phyloP scores from a whole-genome alignment of 35 echinoderm and acorn worm species.

The Heliocidaris tuberculata region DNA sequence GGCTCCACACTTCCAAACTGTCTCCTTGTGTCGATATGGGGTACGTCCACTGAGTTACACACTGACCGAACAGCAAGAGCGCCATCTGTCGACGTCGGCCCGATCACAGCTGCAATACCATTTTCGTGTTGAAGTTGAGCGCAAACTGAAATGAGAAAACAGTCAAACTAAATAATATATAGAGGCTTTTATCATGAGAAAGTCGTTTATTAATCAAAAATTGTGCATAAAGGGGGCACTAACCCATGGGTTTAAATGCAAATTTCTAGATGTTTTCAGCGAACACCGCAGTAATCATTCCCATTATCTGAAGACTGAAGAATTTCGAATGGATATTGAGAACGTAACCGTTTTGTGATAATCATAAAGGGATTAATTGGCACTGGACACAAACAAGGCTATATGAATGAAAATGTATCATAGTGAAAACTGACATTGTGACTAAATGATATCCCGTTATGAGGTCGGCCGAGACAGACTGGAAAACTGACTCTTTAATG shows the following conservation, averaged over 20 bases:
- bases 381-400: neutral
- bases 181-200: too few relatives aligned
- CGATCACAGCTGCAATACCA: slow-evolving; percentile 74
- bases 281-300: neutral
- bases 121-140: slow-evolving; percentile 53
- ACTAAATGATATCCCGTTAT: neutral
- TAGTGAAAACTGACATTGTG: neutral
- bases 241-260: neutral
- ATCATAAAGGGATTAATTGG: neutral
- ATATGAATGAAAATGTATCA: neutral
- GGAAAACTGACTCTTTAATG: neutral
- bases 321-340: neutral
- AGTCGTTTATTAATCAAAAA: too few relatives aligned
- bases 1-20: neutral
- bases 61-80: slow-evolving; percentile 62
- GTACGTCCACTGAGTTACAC: slow-evolving; percentile 79
- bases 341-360: neutral
- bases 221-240: too few relatives aligned
- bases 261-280: neutral
- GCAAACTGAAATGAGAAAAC: slow-evolving; percentile 61
- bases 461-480: neutral
- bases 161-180: slow-evolving; percentile 4
- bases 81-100: slow-evolving; percentile 72
- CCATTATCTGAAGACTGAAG: neutral
- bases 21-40: slow-evolving; percentile 72